These are phyloP conservation scores for Athrips mouffetella DNA, from an alignment of 2,888 invertebrate species.

Conservation along the genomic window DNA sequence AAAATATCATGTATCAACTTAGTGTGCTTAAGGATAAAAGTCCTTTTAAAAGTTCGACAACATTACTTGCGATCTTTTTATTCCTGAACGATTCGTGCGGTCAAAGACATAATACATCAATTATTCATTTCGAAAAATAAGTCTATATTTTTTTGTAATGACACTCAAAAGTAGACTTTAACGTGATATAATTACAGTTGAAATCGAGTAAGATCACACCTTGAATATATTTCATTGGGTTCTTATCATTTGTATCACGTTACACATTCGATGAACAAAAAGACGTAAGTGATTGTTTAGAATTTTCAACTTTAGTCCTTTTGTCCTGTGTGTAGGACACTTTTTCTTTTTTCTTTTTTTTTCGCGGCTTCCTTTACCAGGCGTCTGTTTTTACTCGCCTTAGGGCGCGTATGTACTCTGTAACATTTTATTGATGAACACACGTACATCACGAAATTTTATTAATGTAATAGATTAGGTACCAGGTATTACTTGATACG, in stretches of 20 bases:
- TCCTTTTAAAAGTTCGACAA: neutral
- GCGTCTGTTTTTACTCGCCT: conserved; percentile 48
- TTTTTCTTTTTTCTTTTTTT: conserved; percentile 24
- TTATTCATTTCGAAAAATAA: conserved; percentile 35
- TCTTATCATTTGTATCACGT: conserved; percentile 42
- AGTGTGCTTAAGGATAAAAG: neutral
- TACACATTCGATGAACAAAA: conserved; percentile 20
- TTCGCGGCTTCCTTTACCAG: conserved; percentile 36
- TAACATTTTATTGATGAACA: conserved; percentile 31
- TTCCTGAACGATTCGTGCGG: conserved; percentile 28
- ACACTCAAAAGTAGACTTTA: conserved; percentile 26
- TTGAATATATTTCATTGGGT: conserved; percentile 41
- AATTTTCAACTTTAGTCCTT: conserved; percentile 15
- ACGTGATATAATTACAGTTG: neutral
- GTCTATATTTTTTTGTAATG: conserved; percentile 27
- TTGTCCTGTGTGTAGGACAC: conserved; percentile 16
- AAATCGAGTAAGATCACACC: conserved; percentile 24
- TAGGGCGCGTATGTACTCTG: conserved; percentile 41
- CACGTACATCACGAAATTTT: conserved; percentile 12
- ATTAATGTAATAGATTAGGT: conserved; percentile 18
- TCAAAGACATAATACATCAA: conserved; percentile 49
- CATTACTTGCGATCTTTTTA: conserved; percentile 14
- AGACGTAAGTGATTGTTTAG: conserved; percentile 23
- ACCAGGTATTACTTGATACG: conserved; percentile 8
- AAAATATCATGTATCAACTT: neutral